Evolutionary conservation across 2,888 invertebrate species (phyloP).

Genomic region (Pterostichus niger): DNA sequence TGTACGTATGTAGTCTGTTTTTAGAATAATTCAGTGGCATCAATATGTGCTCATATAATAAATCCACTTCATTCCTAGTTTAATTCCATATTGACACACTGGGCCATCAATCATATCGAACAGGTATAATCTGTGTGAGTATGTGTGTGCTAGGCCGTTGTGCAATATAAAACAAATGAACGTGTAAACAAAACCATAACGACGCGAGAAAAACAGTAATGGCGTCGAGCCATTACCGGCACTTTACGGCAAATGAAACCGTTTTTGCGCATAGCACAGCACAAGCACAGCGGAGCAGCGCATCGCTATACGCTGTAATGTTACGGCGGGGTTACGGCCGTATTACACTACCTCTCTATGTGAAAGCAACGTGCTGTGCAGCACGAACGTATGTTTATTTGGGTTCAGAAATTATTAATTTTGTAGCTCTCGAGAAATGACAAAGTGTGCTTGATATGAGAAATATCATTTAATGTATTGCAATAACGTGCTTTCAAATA

Average conservation of each 20-base stretch:
- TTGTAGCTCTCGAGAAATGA: too few species aligned
- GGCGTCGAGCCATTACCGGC: conserved; percentile 31
- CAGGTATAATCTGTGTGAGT: neutral
- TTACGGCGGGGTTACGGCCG: neutral
- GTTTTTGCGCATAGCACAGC: conserved; percentile 18
- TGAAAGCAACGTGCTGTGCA: too few species aligned
- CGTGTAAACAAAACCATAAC: conserved; percentile 52
- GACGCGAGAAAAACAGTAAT: conserved; percentile 49
- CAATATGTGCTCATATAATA: neutral
- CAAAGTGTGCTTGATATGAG: too few species aligned
- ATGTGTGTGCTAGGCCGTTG: neutral
- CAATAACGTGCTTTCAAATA: too few species aligned
- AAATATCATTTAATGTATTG: too few species aligned
- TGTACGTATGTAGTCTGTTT: neutral
- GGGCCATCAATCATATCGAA: neutral
- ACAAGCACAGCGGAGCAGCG: neutral
- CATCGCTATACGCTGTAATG: neutral
- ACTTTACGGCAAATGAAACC: conserved; percentile 45
- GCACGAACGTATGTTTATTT: too few species aligned
- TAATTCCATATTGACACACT: conserved; percentile 12
- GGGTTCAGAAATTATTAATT: too few species aligned
- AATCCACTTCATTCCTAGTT: neutral
- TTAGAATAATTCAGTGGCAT: too few species aligned
- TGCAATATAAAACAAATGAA: conserved; percentile 43
- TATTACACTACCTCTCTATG: neutral